Conservation (phyloP, 2,113 vertebrate genomes). For the Dermatemys mawii region DNA sequence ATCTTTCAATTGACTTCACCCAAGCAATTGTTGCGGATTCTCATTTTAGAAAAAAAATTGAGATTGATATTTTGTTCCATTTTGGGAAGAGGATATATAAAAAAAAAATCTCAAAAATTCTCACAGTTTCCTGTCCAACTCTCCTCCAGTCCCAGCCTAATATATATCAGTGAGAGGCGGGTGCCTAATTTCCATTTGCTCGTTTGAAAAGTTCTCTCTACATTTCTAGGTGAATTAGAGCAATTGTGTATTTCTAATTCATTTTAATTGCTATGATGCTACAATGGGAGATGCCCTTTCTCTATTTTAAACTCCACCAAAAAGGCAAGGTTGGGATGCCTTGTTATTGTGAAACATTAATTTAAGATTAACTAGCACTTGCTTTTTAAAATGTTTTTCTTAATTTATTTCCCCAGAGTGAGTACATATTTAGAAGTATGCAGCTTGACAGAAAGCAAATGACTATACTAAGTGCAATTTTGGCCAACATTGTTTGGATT, state of each 20-base stretch:
- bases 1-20: accelerated
- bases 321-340: not conserved
- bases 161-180: not conserved
- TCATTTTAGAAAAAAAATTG: not conserved
- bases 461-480: not conserved
- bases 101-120: not conserved
- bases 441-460: not conserved
- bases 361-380: not conserved
- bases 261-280: not conserved
- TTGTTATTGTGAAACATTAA: not conserved
- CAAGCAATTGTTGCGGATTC: not conserved
- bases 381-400: not conserved
- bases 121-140: not conserved
- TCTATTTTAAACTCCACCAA: not conserved
- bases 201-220: not conserved
- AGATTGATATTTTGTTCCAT: not conserved
- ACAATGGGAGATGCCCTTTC: not conserved
- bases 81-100: not conserved
- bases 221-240: not conserved
- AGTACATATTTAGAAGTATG: not conserved
- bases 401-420: not conserved
- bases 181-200: not conserved
- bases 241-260: not conserved
- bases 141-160: accelerated
- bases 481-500: not conserved